Conservation (phyloP, 1,140 invertebrate species). For the Pseudomyrmex pallidus region DNA sequence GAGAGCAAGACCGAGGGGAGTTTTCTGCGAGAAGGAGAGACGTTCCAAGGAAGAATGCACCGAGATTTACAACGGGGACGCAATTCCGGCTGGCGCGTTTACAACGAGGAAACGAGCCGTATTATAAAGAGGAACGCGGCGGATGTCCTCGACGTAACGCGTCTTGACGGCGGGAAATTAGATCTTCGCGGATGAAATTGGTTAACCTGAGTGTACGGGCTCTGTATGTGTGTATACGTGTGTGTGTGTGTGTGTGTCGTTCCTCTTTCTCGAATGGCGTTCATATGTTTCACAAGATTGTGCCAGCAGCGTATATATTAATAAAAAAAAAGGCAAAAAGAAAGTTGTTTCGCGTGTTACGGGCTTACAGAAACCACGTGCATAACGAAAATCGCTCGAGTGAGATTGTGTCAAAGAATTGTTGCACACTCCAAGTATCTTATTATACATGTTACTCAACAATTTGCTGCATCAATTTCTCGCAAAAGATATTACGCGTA, state of each 20-base stretch:
- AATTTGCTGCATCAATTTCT: slow-evolving; percentile 7
- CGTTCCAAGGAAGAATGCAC: slow-evolving; percentile 65
- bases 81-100: slow-evolving; percentile 73
- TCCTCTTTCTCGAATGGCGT: slow-evolving; percentile 44
- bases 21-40: slow-evolving; percentile 21
- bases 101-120: slow-evolving; percentile 73
- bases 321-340: slow-evolving; percentile 12
- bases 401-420: slow-evolving; percentile 22
- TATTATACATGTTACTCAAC: neutral
- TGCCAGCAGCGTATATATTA: slow-evolving; percentile 34
- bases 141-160: slow-evolving; percentile 70
- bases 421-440: neutral
- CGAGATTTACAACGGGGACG: slow-evolving; percentile 73
- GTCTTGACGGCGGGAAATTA: slow-evolving; percentile 75
- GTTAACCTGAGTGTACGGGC: slow-evolving; percentile 67
- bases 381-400: slow-evolving; percentile 31
- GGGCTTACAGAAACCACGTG: neutral
- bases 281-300: slow-evolving; percentile 56
- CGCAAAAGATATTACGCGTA: neutral
- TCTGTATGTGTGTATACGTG: too few relatives aligned
- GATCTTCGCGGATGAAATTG: slow-evolving; percentile 73
- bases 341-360: neutral
- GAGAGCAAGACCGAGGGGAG: slow-evolving; percentile 29
- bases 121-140: slow-evolving; percentile 73
- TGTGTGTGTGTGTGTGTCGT: slow-evolving; percentile 29